phyloP scores from a whole-genome alignment of 2,797 vertebrate species.

The Malacoraja senta region DNA sequence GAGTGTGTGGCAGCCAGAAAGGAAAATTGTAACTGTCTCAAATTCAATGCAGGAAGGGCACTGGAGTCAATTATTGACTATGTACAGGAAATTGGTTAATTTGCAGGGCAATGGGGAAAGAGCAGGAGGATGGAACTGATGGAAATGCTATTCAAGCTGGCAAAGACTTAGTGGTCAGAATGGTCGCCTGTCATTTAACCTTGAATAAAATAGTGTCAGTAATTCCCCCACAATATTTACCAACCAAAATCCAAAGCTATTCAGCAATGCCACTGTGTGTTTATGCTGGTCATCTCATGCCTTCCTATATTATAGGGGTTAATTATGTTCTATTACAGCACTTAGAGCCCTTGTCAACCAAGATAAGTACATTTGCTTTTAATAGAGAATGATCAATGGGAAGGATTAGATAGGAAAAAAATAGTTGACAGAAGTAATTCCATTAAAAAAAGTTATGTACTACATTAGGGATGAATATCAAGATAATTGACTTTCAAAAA shows the following conservation, averaged over 20 bases:
- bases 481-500: not conserved
- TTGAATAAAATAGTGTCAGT: not conserved
- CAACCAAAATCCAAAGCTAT: not conserved
- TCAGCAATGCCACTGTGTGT: not conserved
- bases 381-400: not conserved
- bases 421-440: conserved; percentile 1
- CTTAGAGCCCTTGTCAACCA: not conserved
- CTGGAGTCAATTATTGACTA: too few relatives aligned
- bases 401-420: conserved; percentile 2
- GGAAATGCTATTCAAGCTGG: not conserved
- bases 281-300: not conserved
- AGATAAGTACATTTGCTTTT: not conserved
- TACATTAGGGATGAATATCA: not conserved
- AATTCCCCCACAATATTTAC: not conserved
- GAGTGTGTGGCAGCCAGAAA: too few relatives aligned
- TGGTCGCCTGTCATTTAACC: not conserved
- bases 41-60: too few relatives aligned
- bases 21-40: too few relatives aligned
- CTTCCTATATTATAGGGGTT: not conserved
- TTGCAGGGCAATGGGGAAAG: too few relatives aligned
- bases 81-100: too few relatives aligned
- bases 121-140: too few relatives aligned
- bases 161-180: too few relatives aligned
- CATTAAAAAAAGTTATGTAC: not conserved
- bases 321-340: not conserved